Evolutionary conservation across 2,797 vertebrate species (phyloP), one percentile per base, ranked within the genome.

Genomic region (Myotis findleyi): DNA sequence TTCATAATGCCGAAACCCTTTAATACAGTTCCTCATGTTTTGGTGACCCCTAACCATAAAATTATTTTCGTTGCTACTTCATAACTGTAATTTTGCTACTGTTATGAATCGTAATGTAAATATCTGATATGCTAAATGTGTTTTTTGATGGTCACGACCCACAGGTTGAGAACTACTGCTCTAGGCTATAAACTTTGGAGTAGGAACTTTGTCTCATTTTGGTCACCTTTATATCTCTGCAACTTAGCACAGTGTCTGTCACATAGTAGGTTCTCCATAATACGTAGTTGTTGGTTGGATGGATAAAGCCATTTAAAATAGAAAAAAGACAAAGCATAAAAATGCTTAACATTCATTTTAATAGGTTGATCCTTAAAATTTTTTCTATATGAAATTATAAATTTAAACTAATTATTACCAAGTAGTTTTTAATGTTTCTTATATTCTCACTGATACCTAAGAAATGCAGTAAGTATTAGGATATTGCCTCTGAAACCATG

Each of bases 391-490:
- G 51, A 88, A 23, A 69, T 75, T 69, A 55, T 81, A 84, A 30
- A 55, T 75, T 75, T 66, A 16, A 47, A 87, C 47, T 57, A 57
- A 57, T 57, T 57, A 59, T 85, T 64, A 57, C 33, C 66, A 79
- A 68, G 13, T 72, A 64, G 36, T n/a, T 95, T 73, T 89, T 53
- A 79, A 73, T 83, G 20, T 86, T 96, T 38, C 41, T 79, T 90
- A 66, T 90, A 36, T 36, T 81, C 8, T 93, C 36, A 44, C 14
- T 86, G n/a, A 30, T 75, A 0, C 30, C 8, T 25, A 84, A 73
- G 49, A 87, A 14, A 1, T 59, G 25, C 14, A 80, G 14, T 7
- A 73, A 44, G 5, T 20, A 17, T 77, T 82, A 86, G 20, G 44
- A 49, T 68, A 55, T n/a, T 66, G 30, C 38, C 17, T 89, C 79